Evolutionary conservation across 2,113 vertebrate genomes (phyloP), one percentile per base, ranked within the genome.

Genomic region (Dinomys branickii): DNA sequence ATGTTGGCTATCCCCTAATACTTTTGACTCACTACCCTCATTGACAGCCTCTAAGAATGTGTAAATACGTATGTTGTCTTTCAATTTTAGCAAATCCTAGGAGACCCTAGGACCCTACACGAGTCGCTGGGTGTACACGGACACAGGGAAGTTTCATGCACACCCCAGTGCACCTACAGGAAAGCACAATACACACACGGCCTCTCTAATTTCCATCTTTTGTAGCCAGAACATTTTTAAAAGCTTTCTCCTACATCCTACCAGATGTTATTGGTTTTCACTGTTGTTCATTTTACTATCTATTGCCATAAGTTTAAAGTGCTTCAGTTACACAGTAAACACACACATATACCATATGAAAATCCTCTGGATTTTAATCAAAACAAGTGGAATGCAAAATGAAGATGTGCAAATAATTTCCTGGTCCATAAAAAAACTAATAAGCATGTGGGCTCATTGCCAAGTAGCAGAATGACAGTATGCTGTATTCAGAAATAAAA

Each of bases 381-480:
- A 92, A 97, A 63, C 59, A 94, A 95, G 94, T 1, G 35, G n/a
- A 86, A 93, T 93, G 28, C 17, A 95, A 97, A 97, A 85, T 28
- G 86, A 95, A 94, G 77, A 80, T 5, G 0, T 87, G 75, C 94
- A 98, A 98, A 97, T 52, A 85, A 94, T 95, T 90, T 73, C 35
- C 63, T 93, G 0, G 0, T 67, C 35, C 71, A 90, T 87, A 81
- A 90, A 11, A 11, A 95, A 93, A 22, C 95, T 94, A 90, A 63
- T 86, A 81, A 61, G 91, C 41, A n/a, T 56, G 90, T 78, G 28
- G 0, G 0, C 13, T 88, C 4, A 30, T 96, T 97, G 83, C 90
- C 61, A 95, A 87, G 8, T 0, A 0, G 80, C 71, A 97, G 95
- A 78, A 9, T 81, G 93, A 73, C 0, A 91, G 82, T 73, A 67